A percentile compares a stretch with the other conserved stretches of the same genome.
Conservation (phyloP, 2,113 vertebrate genomes). For the Oreochromis spilurus region DNA sequence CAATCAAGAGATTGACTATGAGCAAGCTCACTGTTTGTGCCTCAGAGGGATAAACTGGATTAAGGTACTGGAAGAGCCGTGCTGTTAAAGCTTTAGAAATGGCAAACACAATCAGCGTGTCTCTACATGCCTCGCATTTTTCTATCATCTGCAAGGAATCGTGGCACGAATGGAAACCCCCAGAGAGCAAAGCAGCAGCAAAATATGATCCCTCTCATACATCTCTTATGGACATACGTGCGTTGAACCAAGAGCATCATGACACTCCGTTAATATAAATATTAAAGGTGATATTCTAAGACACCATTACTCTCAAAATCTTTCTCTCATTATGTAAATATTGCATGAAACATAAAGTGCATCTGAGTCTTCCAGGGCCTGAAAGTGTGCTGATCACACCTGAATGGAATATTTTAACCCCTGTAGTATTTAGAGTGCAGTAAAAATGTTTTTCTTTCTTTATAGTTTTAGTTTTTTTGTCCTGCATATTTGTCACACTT, state of each 20-base stretch:
- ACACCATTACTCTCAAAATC: neutral
- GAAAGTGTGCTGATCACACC: neutral
- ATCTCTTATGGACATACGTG: neutral
- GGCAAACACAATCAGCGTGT: slow-evolving; percentile 58
- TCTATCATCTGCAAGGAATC: slow-evolving; percentile 52
- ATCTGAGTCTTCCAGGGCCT: neutral
- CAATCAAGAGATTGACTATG: slow-evolving; percentile 64
- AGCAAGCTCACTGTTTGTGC: slow-evolving; percentile 43
- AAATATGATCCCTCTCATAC: slow-evolving; percentile 9
- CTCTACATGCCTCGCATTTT: slow-evolving; percentile 46
- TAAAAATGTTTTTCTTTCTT: neutral
- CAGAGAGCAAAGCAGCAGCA: neutral
- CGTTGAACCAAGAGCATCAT: neutral
- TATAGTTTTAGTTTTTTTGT: neutral
- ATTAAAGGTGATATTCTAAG: neutral
- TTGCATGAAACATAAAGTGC: neutral
- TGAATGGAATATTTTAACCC: neutral
- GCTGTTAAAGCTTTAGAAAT: slow-evolving; percentile 53
- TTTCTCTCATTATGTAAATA: neutral
- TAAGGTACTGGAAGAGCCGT: slow-evolving; percentile 44
- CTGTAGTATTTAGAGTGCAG: neutral
- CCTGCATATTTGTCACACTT: neutral
- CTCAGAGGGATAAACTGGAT: slow-evolving; percentile 65
- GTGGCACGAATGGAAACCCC: slow-evolving; percentile 12
- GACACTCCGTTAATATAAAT: neutral